These are phyloP conservation scores for Zalophus californianus DNA, from an alignment of 2,797 vertebrate species.

Conservation along the genomic window DNA sequence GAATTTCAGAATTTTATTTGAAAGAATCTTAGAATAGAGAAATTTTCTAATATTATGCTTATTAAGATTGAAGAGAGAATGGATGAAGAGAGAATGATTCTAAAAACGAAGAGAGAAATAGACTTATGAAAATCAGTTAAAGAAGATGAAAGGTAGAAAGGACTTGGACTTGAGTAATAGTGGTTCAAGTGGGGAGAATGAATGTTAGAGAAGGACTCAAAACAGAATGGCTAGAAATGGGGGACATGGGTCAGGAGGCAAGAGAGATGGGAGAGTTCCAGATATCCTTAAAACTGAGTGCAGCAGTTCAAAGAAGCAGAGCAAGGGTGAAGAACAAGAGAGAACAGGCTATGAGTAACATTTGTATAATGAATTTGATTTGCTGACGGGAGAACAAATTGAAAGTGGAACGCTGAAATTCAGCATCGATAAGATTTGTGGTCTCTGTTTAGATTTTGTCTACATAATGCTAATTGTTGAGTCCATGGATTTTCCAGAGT, in stretches of 20 bases:
- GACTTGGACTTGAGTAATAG: neutral
- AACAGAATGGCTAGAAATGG: neutral
- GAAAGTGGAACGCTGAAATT: neutral
- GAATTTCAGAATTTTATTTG: neutral
- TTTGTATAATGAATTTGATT: neutral
- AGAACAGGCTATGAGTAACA: neutral
- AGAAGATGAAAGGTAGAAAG: neutral
- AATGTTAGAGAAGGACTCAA: neutral
- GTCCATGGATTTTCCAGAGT: neutral
- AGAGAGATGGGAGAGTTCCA: neutral
- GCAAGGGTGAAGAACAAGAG: neutral
- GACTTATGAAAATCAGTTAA: constrained; percentile 2
- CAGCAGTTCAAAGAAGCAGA: neutral
- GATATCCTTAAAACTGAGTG: neutral
- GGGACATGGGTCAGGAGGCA: neutral
- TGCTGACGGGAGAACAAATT: neutral
- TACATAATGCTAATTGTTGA: neutral
- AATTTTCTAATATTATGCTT: neutral
- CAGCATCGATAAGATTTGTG: neutral
- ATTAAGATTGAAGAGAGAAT: no score
- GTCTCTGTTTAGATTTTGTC: neutral
- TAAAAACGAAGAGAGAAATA: neutral
- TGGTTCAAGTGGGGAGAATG: neutral
- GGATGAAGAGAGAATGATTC: no score
- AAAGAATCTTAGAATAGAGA: neutral